Evolutionary conservation across 2,797 vertebrate genomes (phyloP), one percentile per base, ranked within the genome.

Genomic region (Poecilia gillii): DNA sequence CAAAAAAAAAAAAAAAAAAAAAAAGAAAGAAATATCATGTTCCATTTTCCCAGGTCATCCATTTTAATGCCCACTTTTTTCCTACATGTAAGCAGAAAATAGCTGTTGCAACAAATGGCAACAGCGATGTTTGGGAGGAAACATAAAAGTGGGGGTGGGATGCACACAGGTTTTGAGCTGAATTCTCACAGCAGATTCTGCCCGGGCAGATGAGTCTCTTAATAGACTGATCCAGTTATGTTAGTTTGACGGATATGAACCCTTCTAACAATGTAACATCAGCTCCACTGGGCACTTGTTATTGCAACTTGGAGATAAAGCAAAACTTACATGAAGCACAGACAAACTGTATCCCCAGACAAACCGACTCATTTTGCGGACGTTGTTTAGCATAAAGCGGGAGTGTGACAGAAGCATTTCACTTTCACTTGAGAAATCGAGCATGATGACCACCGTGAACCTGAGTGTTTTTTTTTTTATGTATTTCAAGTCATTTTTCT

Each of bases 11-110:
- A 51, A 20, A 2, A 23, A 51, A 7, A 49, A 47, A 14, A 1
- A 46, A 46, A 20, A 49, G 18, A 49, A 46, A 83, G 31, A 79
- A 86, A 80, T 33, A 72, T 62, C 73, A 59, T 12, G 57, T 80
- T 86, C 55, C 72, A 31, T 85, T 87, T 90, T 90, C n/a, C 64
- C 75, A 46, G 78, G 81, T 87, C 81, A 77, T 68, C 77, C 59
- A 2, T 66, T 70, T 79, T 79, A 59, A 47, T 73, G 33, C 20
- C 23, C 59, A 72, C 79, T 23, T 9, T 85, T 78, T 73, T 55
- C 53, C 46, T 9, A 4, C 70, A 64, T 85, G 68, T 41, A 47
- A 39, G 55, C 1, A 18, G 73, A 78, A 80, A 84, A 80, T 78
- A 74, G 53, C 78, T 76, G 57, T 51, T 73, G 64, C 64, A 86